These are phyloP conservation scores for Trissolcus basalis DNA, from an alignment of 1,140 invertebrate genomes.

Conservation along the genomic window DNA sequence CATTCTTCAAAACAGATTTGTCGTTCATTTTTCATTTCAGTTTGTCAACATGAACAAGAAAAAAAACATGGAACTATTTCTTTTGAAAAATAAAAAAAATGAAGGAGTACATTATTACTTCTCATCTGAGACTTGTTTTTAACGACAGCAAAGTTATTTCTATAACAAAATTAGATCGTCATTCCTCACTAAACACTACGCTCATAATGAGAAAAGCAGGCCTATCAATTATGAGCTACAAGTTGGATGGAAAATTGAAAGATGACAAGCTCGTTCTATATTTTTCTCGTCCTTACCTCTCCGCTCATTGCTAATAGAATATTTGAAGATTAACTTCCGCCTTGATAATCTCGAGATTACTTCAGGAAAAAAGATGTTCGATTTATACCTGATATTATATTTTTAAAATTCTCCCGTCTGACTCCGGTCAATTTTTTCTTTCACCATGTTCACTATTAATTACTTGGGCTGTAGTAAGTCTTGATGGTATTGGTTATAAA, in stretches of 20 bases:
- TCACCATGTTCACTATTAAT: too few relatives aligned
- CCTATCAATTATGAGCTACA: conserved; percentile 17
- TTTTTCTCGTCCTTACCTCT: conserved; percentile 42
- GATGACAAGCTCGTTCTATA: conserved; percentile 29
- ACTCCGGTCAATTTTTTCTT: too few relatives aligned
- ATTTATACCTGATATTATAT: too few relatives aligned
- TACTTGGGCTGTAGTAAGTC: too few relatives aligned
- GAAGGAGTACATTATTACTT: too few relatives aligned
- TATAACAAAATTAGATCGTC: conserved; percentile 69
- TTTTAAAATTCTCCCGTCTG: too few relatives aligned
- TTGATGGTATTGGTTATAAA: background rate
- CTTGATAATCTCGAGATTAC: conserved; percentile 44
- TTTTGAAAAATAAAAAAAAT: too few relatives aligned
- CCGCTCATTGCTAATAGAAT: conserved; percentile 56
- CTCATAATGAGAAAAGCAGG: conserved; percentile 36
- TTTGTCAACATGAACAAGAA: too few relatives aligned
- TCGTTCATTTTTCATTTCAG: too few relatives aligned
- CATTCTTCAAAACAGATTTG: too few relatives aligned
- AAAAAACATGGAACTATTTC: too few relatives aligned
- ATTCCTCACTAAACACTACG: conserved; percentile 69
- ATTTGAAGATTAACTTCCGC: conserved; percentile 58
- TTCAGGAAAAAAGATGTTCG: background rate
- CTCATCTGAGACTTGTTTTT: background rate
- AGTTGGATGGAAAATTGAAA: conserved; percentile 33
- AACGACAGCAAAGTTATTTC: too few relatives aligned